Evolutionary conservation across 2,797 vertebrate species (phyloP).

Genomic region (Alauda arvensis): DNA sequence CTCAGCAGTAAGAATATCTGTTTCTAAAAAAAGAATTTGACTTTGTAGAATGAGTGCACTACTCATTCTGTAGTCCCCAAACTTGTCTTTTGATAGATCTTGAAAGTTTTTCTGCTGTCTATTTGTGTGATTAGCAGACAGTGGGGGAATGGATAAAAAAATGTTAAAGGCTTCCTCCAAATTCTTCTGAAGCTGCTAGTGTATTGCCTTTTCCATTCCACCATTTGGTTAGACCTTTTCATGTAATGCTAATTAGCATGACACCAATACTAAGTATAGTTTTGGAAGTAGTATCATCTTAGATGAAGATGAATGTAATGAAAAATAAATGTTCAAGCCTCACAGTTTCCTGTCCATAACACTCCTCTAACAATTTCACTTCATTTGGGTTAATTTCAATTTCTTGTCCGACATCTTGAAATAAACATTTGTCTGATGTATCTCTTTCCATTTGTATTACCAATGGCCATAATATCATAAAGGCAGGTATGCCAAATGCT

Average conservation of each 20-base stretch:
- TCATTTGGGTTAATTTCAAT: background rate
- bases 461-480: background rate
- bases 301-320: background rate
- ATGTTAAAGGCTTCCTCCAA: background rate
- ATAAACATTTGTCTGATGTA: background rate
- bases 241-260: background rate
- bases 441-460: background rate
- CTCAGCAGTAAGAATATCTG: background rate
- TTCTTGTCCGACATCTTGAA: background rate
- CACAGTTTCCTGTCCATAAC: background rate
- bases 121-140: background rate
- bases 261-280: background rate
- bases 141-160: background rate
- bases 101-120: background rate
- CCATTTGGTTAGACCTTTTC: conserved; percentile 21
- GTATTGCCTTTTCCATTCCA: background rate
- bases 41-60: background rate
- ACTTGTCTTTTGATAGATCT: background rate
- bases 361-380: background rate
- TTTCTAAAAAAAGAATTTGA: background rate
- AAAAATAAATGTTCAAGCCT: background rate
- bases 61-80: background rate
- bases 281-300: conserved; percentile 1
- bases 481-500: background rate
- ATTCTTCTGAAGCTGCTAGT: background rate